phyloP scores from a whole-genome alignment of 2,888 invertebrate genomes.

The Icerya purchasi region DNA sequence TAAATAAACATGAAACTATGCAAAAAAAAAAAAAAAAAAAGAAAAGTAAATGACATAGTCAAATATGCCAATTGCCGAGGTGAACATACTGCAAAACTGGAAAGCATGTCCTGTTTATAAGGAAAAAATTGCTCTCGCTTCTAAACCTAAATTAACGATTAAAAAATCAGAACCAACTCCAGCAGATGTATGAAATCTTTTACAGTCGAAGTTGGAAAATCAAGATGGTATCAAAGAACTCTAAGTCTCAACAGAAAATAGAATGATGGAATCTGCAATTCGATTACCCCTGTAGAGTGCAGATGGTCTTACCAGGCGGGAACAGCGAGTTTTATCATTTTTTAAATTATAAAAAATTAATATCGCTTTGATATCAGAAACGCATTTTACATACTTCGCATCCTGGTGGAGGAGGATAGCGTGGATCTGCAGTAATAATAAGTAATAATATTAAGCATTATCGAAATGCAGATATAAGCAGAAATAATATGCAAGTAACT shows the following conservation, averaged over 20 bases:
- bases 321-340: background rate
- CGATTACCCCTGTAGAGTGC: too few relatives aligned
- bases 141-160: background rate
- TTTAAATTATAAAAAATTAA: background rate
- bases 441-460: background rate
- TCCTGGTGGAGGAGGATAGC: background rate
- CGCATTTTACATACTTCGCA: background rate
- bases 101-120: background rate
- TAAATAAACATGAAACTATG: background rate
- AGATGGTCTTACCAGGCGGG: too few relatives aligned
- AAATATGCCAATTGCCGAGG: background rate
- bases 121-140: background rate
- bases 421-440: background rate
- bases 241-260: background rate
- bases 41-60: background rate
- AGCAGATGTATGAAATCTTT: background rate
- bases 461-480: background rate
- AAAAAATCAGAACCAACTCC: background rate
- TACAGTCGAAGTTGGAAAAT: background rate
- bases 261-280: background rate
- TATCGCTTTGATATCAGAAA: background rate
- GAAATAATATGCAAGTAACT: background rate
- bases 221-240: background rate
- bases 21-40: background rate
- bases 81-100: background rate